phyloP scores from a whole-genome alignment of 2,797 vertebrate genomes.

The Gobio occitaniae region DNA sequence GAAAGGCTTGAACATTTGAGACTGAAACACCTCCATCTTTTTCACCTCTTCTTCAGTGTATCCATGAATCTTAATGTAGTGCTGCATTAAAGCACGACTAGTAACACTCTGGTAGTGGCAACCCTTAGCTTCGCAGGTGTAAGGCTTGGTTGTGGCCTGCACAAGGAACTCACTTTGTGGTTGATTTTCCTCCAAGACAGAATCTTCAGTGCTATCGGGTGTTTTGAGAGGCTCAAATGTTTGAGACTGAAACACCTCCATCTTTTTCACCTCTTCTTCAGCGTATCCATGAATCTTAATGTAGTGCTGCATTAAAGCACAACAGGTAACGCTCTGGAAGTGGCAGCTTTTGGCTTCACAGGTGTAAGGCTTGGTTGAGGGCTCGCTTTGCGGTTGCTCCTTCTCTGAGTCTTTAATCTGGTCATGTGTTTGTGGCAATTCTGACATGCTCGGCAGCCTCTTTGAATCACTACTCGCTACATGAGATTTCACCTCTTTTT shows the following conservation, averaged over 20 bases:
- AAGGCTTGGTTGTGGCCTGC: conserved; percentile 88
- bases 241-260: conserved; percentile 84
- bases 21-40: conserved; percentile 85
- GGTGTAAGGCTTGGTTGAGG: conserved; percentile 87
- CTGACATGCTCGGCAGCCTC: conserved; percentile 30
- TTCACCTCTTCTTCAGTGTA: conserved; percentile 86
- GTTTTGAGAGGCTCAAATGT: conserved; percentile 33
- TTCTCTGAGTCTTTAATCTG: conserved; percentile 23
- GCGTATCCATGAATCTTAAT: conserved; percentile 86
- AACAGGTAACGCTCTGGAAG: conserved; percentile 88
- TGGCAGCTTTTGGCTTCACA: conserved; percentile 87
- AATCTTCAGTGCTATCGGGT: conserved; percentile 9
- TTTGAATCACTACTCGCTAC: conserved; percentile 16
- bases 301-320: conserved; percentile 91
- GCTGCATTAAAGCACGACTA: conserved; percentile 88
- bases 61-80: conserved; percentile 90
- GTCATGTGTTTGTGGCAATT: not conserved
- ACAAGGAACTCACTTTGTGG: conserved; percentile 69
- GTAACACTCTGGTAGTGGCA: conserved; percentile 91
- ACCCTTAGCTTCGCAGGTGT: conserved; percentile 85
- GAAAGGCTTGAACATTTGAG: conserved; percentile 88
- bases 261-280: conserved; percentile 83
- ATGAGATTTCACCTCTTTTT: conserved; percentile 36
- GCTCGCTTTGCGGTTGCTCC: conserved; percentile 52
- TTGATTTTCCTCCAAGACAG: not conserved